Evolutionary conservation across 2,888 invertebrate species (phyloP), one percentile per base, ranked within the genome.

Genomic region (Drosophila multiciliata): DNA sequence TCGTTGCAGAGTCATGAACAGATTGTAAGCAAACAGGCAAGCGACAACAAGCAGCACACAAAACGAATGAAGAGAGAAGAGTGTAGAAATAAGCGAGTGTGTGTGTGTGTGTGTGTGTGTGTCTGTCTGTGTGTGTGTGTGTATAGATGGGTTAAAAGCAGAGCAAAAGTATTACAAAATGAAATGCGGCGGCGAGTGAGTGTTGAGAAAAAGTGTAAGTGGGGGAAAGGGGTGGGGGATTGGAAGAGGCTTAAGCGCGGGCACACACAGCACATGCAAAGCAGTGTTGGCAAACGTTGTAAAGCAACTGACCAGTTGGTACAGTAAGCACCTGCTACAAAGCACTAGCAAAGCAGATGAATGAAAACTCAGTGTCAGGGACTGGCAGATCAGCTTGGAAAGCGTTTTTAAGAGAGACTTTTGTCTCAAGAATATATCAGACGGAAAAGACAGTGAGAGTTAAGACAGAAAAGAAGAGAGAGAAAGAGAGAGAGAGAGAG

Each of bases 21-120:
- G 90, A 89, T 75, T 66, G 62, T 77, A 89, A 89, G 90, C 90
- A 90, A 89, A 91, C 91, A 91, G 91, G 87, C 91, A 91, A 87
- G 90, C 91, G 90, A 88, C 90, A 89, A 87, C 85, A 88, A 82
- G 83, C 90, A 89, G 82, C 79, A 81, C 85, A 75, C 85, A 75
- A 82, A 83, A 79, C 65, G 66, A 73, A 66, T 55, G 63, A 62
- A 54, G 67, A 67, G 65, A 61, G 35, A 42, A 68, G 65, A 49
- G 35, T 57, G 20, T 64, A n/a, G 66, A 73, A 58, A 50, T 33
- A 52, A 29, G 57, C 60, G 38, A 29, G 6, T 50, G 45, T 29
- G 29, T 45, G 3, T 36, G 35, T 65, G 42, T 54, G 49, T 35
- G 40, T 66, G n/a, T 36, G 52, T 32, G 1, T 23, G 23, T 23